phyloP scores from a whole-genome alignment of 1,140 invertebrate genomes.

The Phortica variegata region DNA sequence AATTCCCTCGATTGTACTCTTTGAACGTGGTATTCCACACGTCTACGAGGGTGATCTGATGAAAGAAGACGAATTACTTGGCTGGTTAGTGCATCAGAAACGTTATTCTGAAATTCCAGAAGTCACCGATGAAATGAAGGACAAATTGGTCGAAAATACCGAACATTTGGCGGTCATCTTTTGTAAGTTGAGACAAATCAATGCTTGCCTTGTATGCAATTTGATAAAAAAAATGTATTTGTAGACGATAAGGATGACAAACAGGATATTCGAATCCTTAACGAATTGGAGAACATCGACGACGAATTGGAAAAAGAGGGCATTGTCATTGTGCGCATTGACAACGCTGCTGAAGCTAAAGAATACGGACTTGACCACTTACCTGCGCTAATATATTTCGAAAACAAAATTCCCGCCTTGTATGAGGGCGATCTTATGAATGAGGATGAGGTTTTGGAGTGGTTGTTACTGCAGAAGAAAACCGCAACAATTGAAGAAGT shows the following conservation, averaged over 20 bases:
- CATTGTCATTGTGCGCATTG: conserved; percentile 86
- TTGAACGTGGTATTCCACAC: conserved; percentile 84
- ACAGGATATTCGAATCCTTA: conserved; percentile 82
- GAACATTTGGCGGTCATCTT: conserved; percentile 82
- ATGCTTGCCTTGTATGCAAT: neutral
- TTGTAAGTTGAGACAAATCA: conserved; percentile 64
- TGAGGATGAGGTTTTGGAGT: conserved; percentile 87
- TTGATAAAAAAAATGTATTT: neutral
- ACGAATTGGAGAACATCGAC: conserved; percentile 90
- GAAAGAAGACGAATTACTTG: conserved; percentile 86
- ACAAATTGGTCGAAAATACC: conserved; percentile 80
- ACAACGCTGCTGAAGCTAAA: conserved; percentile 84
- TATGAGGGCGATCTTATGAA: conserved; percentile 91
- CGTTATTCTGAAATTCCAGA: conserved; percentile 88
- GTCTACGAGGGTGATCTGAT: conserved; percentile 88
- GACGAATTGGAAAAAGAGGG: conserved; percentile 88
- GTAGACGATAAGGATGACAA: conserved; percentile 87
- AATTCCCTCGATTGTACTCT: conserved; percentile 78
- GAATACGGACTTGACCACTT: conserved; percentile 89
- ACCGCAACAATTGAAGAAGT: conserved; percentile 93
- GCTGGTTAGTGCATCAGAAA: conserved; percentile 87
- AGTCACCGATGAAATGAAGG: conserved; percentile 92
- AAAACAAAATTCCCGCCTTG: conserved; percentile 86
- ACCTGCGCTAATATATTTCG: conserved; percentile 86
- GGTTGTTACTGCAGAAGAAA: conserved; percentile 88